Evolutionary conservation across 2,888 invertebrate genomes (phyloP), one percentile per base, ranked within the genome.

Genomic region (Ichneumoninae sp.): DNA sequence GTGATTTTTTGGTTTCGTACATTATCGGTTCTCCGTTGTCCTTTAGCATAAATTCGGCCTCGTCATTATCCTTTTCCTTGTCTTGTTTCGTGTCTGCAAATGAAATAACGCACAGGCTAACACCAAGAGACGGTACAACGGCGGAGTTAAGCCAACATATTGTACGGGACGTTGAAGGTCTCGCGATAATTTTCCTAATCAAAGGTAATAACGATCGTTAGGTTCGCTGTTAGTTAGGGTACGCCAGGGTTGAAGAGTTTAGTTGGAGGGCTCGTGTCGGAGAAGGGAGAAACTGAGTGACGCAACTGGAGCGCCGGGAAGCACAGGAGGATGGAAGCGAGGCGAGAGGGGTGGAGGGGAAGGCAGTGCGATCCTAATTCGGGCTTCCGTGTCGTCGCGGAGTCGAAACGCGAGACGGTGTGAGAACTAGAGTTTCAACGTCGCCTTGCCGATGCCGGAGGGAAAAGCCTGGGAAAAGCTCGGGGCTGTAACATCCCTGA

Each of bases 1-100:
- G 26, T 75, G 54, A 72, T 69, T 36, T 44, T 69, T 78, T 71
- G 69, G 50, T 72, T 90, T 92, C 93, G 91, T 93, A 93, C 93
- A 93, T 92, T 83, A 85, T 82, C 82, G 90, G 89, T 89, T 91
- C 91, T 86, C 91, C 91, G 91, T 92, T 90, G 90, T 91, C 90
- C 86, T 90, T 84, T 86, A 93, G 91, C 91, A 93, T 93, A 89
- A 89, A 93, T 82, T 93, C 90, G 78, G 89, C 89, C 84, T 92
- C 93, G 83, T 91, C 87, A 87, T 91, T 92, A 92, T 92, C 93
- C 93, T 91, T 93, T 89, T 89, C 92, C 91, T 90, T 91, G 91
- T 93, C 93, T 91, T 88, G 90, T 88, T 89, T 89, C 88, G 91
- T 92, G 93, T 93, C 93, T 93, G 93, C 74, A 91, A 90, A 90